A percentile compares a stretch with the other conserved stretches of the same genome.
Conservation (phyloP, 1,140 invertebrate genomes). For the Drosophila saltans region DNA sequence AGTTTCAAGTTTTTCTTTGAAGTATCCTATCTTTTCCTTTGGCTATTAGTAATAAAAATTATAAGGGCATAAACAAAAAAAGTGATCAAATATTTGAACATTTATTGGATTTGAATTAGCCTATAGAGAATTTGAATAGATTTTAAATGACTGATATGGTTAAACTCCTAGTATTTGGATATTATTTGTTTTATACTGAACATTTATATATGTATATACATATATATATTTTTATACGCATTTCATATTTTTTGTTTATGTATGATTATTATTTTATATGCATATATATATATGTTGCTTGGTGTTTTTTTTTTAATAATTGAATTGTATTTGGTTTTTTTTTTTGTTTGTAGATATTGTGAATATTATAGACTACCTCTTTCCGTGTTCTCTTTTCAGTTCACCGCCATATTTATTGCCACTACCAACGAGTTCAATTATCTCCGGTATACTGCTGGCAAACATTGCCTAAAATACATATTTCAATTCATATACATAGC, state of each 20-base stretch:
- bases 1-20: too few species aligned
- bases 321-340: constrained; percentile 15
- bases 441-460: constrained; percentile 99
- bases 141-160: background rate
- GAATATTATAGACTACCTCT: constrained; percentile 90
- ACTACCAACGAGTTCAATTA: constrained; percentile 99
- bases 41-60: background rate
- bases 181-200: constrained; percentile 14
- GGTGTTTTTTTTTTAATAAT: constrained; percentile 48
- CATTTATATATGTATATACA: constrained; percentile 13
- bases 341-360: constrained; percentile 44
- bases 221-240: constrained; percentile 23
- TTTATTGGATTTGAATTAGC: constrained; percentile 9
- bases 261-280: constrained; percentile 50
- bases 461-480: constrained; percentile 94
- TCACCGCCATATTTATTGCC: constrained; percentile 98
- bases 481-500: constrained; percentile 43
- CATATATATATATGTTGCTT: constrained; percentile 55
- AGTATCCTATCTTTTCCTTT: too few species aligned
- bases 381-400: constrained; percentile 98
- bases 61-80: background rate
- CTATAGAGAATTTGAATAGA: constrained; percentile 1
- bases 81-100: background rate
- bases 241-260: constrained; percentile 45
- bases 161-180: constrained; percentile 1